Percentiles rank a stretch among this genome's conserved stretches.
Conservation (phyloP, 2,888 invertebrate species). For the Sesia bembeciformis region DNA sequence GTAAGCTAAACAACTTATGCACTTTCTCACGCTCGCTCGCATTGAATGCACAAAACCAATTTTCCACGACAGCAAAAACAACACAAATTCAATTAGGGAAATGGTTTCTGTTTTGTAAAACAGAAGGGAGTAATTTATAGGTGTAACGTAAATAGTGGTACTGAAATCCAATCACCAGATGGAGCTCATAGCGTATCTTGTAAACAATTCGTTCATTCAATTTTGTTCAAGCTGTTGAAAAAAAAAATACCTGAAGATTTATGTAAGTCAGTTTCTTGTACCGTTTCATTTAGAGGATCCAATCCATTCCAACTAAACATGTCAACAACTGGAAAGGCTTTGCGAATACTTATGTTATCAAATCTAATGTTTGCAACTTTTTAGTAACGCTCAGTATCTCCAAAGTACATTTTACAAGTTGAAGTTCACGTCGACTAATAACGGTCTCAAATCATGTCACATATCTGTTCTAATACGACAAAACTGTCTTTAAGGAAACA, state of each 20-base stretch:
- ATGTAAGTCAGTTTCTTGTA: not conserved
- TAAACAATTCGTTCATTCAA: not conserved
- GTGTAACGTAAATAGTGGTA: slow-evolving; percentile 42
- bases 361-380: no score
- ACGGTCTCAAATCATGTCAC: no score
- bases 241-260: not conserved
- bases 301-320: not conserved
- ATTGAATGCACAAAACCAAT: slow-evolving; percentile 58
- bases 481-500: no score
- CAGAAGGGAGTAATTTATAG: slow-evolving; percentile 50
- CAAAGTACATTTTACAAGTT: no score
- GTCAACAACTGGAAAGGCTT: not conserved
- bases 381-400: no score
- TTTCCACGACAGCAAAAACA: slow-evolving; percentile 61
- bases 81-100: slow-evolving; percentile 68
- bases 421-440: no score
- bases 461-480: no score
- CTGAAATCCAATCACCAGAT: slow-evolving; percentile 48
- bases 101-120: slow-evolving; percentile 51
- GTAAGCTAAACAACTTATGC: slow-evolving; percentile 35
- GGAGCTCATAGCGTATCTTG: slow-evolving; percentile 15
- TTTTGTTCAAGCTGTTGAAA: not conserved
- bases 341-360: not conserved
- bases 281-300: not conserved
- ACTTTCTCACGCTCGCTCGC: slow-evolving; percentile 54